Evolutionary conservation across 2,888 invertebrate species (phyloP), one percentile per base, ranked within the genome.

Genomic region (Scaptomyza cyrtandrae): DNA sequence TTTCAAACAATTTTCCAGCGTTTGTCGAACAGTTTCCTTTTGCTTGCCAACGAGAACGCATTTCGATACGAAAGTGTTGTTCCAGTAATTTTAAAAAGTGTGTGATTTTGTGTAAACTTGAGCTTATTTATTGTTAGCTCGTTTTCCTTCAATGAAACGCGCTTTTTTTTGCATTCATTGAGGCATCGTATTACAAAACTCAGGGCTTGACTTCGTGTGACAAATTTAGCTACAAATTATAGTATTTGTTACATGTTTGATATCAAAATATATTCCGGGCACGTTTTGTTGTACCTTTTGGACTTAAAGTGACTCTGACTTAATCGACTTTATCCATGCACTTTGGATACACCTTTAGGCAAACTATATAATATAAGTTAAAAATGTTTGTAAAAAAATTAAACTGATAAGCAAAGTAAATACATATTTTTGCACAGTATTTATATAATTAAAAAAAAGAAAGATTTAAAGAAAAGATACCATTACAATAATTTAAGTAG

Each of bases 41-140:
- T 65, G 85, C n/a, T 44, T 66, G 72, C 41, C 77, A 62, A 54
- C 58, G 64, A 57, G 60, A 64, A 45, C 75, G 77, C 65, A 80
- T 80, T 73, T 63, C 46, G n/a, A 11, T 50, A 41, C 43, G 37
- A 13, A 45, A 45, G 41, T 45, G 50, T 55, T 60, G 33, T 29
- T 29, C 27, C 44, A 31, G 29, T 19, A 44, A 37, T 14, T 39
- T 4, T 19, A 66, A 67, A 46, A 24, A 24, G 61, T 60, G 33
- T 14, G 6, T 37, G 10, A 50, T 31, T 10, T 29, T 9, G 16
- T 10, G 19, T 10, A 1, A 0, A 31, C 1, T 31, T 31, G 7
- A 31, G 31, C 31, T 50, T 35, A 33, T 9, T 50, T 19, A 35
- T 11, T 46, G 13, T 10, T 43, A 56, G 45, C 52, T 71, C 7